Base-by-base conservation (phyloP, 2,888 invertebrate genomes). In the Luffia ferchaultella region DNA sequence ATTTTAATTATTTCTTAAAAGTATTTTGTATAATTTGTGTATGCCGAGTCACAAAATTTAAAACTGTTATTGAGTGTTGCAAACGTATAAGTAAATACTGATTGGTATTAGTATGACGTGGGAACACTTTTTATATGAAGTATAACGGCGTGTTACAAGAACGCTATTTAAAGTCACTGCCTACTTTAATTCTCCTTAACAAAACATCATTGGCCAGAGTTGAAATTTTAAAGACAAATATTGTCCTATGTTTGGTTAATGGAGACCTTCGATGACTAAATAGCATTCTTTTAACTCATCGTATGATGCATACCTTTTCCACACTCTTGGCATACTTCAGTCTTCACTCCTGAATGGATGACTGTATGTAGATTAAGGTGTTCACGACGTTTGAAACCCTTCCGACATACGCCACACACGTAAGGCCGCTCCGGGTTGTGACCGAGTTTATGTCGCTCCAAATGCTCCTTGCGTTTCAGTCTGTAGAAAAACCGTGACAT, bases 341-440 rank as follows among this genome's bases (percentile, higher is more conserved):
- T 92, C 76, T 93, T 93, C 68, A 92, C 90, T 40, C 93, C 93
- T 50, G 92, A 92, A 77, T 93, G 93, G 68, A 93, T 93, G 60
- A 93, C 92, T 60, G 90, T 90, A 75, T 93, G 93, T 56, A 93
- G 85, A 71, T 92, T 93, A 62, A 93, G 86, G 62, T 93, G 93
- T 65, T 93, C 93, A 68, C 92, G 90, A 52, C 93, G 86, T 69
- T 93, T 93, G 76, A 93, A 93, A 2, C 89, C 90, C 72, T 93
- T 93, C 73, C 89, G 86, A 64, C 93, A 93, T 42, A 92, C 89
- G 46, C 88, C 87, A 75, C 93, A 93, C 43, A 91, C 90, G 67
- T 90, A 92, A 42, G 93, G 93, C 63, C 92, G 80, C 68, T 93
- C 93, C 0, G 92, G 92, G 73, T 91, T 93, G 73, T 93, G 93